Evolutionary conservation across 2,113 vertebrate genomes (phyloP).

Genomic region (Macquaria ambigua): DNA sequence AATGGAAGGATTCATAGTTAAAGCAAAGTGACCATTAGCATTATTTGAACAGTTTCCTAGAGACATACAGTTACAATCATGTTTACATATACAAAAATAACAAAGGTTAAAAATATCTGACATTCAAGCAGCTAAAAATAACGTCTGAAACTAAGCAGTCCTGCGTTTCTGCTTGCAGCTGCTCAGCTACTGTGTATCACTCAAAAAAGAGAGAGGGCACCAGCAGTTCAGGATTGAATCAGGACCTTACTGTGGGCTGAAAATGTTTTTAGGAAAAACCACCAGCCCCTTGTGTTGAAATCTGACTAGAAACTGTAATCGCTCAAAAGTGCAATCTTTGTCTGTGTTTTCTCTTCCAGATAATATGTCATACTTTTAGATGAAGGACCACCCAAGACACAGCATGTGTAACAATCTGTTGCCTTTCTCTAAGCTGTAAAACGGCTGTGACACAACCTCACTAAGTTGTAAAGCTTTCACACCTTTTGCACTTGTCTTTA

Average conservation of each 20-base stretch:
- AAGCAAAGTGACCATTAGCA: constrained; percentile 30
- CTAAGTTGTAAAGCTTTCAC: constrained; percentile 75
- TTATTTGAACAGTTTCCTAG: constrained; percentile 31
- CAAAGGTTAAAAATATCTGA: constrained; percentile 21
- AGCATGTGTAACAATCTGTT: constrained; percentile 74
- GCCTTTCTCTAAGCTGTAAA: constrained; percentile 74
- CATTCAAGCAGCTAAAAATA: constrained; percentile 27
- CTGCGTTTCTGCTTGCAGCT: constrained; percentile 36
- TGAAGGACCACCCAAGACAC: constrained; percentile 77
- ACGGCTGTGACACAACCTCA: constrained; percentile 65
- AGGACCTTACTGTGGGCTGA: not conserved
- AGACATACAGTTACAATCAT: not conserved
- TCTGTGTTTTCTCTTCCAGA: constrained; percentile 84
- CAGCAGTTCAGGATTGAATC: constrained; percentile 5
- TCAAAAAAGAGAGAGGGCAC: not conserved
- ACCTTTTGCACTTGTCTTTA: constrained; percentile 69
- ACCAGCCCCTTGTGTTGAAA: not conserved
- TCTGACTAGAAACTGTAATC: constrained; percentile 40
- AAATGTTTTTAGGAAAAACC: not conserved
- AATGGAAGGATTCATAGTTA: not conserved
- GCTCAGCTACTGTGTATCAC: not conserved
- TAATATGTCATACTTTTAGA: constrained; percentile 87
- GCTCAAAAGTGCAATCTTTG: constrained; percentile 74
- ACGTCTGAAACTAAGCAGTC: not conserved
- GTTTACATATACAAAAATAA: not conserved